Evolutionary conservation across 2,113 vertebrate species (phyloP).

Genomic region (Copsychus sechellarum): DNA sequence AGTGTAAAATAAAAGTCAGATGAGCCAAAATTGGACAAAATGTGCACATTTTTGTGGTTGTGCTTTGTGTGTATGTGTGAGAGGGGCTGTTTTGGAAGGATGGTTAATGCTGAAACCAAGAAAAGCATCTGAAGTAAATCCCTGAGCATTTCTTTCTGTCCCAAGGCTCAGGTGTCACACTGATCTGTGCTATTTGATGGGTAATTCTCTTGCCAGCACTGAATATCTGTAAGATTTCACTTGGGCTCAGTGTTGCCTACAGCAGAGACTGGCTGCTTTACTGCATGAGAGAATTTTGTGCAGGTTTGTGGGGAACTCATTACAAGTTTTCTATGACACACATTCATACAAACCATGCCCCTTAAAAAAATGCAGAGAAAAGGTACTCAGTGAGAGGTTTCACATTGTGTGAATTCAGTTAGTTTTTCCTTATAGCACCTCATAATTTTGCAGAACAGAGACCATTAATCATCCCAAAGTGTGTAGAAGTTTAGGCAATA

Average conservation of each 20-base stretch:
- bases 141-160: background rate
- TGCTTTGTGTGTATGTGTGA: background rate
- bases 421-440: constrained; percentile 67
- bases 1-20: background rate
- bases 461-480: constrained; percentile 67
- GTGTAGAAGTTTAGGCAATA: constrained; percentile 47
- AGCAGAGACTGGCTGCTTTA: background rate
- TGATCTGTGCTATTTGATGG: background rate
- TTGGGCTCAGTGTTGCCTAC: background rate
- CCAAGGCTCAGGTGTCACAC: background rate
- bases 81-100: background rate
- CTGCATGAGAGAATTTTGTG: background rate
- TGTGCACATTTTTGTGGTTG: background rate
- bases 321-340: background rate
- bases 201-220: background rate
- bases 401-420: constrained; percentile 59
- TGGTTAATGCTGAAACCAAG: background rate
- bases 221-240: background rate
- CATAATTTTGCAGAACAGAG: constrained; percentile 64
- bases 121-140: background rate
- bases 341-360: background rate
- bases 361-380: background rate
- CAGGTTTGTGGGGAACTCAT: background rate
- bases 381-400: background rate
- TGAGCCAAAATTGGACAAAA: background rate